Evolutionary conservation across 35 echinoderm and acorn worm species (phyloP).

Genomic region (Strongylocentrotus purpuratus): DNA sequence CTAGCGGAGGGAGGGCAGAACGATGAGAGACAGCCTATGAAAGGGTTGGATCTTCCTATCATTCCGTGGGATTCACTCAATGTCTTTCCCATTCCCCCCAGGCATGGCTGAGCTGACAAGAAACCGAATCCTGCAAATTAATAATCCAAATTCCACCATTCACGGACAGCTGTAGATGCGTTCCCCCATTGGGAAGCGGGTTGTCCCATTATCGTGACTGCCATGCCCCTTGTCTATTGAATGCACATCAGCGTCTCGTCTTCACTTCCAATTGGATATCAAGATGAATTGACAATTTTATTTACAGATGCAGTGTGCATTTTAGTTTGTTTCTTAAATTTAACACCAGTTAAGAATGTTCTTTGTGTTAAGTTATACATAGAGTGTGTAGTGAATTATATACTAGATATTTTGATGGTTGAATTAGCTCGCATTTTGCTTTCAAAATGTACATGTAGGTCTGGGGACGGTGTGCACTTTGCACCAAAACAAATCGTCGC

Average conservation of each 20-base stretch:
- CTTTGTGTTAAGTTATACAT: background rate
- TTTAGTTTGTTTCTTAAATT: background rate
- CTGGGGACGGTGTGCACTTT: no score
- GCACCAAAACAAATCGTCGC: no score
- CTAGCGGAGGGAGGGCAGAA: background rate
- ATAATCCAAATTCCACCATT: slow-evolving; percentile 4
- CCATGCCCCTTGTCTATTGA: background rate
- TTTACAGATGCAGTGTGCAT: background rate
- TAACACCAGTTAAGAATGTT: background rate
- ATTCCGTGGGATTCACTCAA: slow-evolving; percentile 16
- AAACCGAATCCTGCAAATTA: slow-evolving; percentile 17
- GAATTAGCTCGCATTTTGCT: no score
- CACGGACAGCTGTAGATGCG: background rate
- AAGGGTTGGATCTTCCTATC: background rate
- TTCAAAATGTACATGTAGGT: no score
- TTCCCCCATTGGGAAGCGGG: background rate
- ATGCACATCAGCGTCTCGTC: background rate
- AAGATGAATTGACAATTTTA: slow-evolving; percentile 13
- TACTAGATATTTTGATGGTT: background rate
- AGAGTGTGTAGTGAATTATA: background rate
- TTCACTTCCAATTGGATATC: background rate
- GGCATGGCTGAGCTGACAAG: background rate
- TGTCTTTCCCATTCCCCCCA: slow-evolving; percentile 15
- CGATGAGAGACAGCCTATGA: background rate
- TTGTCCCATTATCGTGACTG: background rate